Percentiles rank a stretch among this genome's conserved stretches.
phyloP scores from a whole-genome alignment of 2,113 vertebrate species.

The Acanthisitta chloris region DNA sequence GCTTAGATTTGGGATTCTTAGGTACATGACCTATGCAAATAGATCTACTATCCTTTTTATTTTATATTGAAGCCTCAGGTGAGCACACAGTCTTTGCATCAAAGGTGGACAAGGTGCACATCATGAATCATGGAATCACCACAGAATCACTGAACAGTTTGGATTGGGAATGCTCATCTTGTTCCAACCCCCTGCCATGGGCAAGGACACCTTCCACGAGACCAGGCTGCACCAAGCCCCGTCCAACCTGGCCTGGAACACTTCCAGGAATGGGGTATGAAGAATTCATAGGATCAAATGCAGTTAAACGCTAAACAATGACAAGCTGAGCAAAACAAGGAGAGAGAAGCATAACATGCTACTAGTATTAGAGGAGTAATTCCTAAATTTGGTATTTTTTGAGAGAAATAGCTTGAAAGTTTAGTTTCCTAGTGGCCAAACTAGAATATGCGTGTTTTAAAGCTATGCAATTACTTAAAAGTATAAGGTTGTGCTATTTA shows the following conservation, averaged over 20 bases:
- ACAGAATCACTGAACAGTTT: no score
- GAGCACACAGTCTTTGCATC: not conserved
- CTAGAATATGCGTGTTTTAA: not conserved
- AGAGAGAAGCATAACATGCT: not conserved
- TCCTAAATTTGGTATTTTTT: not conserved
- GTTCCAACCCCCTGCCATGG: not conserved
- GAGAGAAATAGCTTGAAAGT: not conserved
- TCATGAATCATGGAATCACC: not conserved
- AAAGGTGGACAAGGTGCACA: not conserved
- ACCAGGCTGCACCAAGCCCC: not conserved
- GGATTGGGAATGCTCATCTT: not conserved
- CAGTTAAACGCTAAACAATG: not conserved
- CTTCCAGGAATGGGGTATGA: not conserved
- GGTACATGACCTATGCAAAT: not conserved
- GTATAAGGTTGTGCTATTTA: not conserved
- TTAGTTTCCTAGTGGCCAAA: not conserved
- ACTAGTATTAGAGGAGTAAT: not conserved
- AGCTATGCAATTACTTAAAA: not conserved
- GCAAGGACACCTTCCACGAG: not conserved
- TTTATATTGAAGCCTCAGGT: not conserved
- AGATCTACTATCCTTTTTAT: not conserved
- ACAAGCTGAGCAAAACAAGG: not conserved
- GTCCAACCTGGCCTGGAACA: not conserved
- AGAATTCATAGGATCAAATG: not conserved
- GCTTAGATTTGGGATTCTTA: not conserved